These are phyloP conservation scores for Rhinophrynus dorsalis DNA, from an alignment of 2,797 vertebrate species.

Conservation along the genomic window DNA sequence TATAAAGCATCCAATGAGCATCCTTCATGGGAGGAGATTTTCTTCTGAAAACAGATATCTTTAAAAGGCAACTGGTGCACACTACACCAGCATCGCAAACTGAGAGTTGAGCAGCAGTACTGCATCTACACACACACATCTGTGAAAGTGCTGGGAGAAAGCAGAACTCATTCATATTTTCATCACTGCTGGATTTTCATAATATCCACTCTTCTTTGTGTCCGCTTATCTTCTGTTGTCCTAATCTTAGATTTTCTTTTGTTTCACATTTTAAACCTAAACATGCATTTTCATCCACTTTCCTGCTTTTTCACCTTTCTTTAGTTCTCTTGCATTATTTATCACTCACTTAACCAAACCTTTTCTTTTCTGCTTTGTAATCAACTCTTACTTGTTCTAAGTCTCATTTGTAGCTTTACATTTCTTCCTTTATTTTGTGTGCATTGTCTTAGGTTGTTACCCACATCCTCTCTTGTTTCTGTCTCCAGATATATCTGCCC, in stretches of 20 bases:
- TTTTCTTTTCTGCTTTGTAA: neutral
- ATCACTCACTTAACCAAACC: neutral
- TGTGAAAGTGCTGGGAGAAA: slow-evolving; percentile 7
- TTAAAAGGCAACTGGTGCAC: slow-evolving; percentile 39
- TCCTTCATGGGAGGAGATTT: slow-evolving; percentile 36
- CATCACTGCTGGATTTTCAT: neutral
- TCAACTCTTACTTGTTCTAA: neutral
- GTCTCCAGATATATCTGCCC: too few species aligned
- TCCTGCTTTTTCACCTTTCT: neutral
- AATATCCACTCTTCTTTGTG: neutral
- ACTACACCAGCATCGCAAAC: slow-evolving; percentile 16
- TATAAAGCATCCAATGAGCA: slow-evolving; percentile 25
- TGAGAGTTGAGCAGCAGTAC: slow-evolving; percentile 15
- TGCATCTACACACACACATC: neutral
- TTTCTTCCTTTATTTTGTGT: neutral
- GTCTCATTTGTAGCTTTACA: neutral
- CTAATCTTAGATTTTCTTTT: too few species aligned
- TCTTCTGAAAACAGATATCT: slow-evolving; percentile 18
- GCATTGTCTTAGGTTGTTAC: neutral
- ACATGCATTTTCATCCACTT: too few species aligned
- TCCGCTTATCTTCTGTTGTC: too few species aligned
- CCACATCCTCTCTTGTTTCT: too few species aligned
- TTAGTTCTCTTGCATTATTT: neutral
- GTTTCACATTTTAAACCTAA: too few species aligned
- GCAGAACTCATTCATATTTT: too few species aligned